Evolutionary conservation across 1,140 invertebrate species (phyloP).

Genomic region (Odontomachus brunneus): DNA sequence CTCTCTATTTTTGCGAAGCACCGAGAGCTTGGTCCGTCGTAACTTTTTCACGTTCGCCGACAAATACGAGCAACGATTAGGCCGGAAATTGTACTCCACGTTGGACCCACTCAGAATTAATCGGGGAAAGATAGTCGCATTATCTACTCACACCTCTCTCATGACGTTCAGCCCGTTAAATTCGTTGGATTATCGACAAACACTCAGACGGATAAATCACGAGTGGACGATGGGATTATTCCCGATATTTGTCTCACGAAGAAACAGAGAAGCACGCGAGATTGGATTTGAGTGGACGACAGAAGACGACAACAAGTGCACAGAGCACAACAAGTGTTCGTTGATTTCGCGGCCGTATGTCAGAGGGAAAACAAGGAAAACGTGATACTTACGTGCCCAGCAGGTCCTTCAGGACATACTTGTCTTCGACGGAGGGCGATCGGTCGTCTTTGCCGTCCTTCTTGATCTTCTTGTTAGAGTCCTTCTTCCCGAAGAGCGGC

Average conservation of each 20-base stretch:
- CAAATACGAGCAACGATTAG: constrained; percentile 25
- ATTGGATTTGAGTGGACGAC: no score
- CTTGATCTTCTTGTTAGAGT: constrained; percentile 92
- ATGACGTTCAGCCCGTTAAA: constrained; percentile 13
- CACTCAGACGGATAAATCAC: not conserved
- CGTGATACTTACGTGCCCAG: constrained; percentile 92
- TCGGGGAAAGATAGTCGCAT: not conserved
- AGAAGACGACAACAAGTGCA: no score
- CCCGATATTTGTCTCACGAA: no score
- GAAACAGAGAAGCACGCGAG: no score
- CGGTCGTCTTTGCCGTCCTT: constrained; percentile 93
- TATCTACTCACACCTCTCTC: not conserved
- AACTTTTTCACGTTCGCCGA: not conserved
- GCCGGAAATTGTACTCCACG: constrained; percentile 20
- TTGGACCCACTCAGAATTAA: constrained; percentile 16
- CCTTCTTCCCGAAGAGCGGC: constrained; percentile 96
- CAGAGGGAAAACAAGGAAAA: not conserved
- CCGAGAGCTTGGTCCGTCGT: not conserved
- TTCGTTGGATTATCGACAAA: not conserved
- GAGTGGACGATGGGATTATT: constrained; percentile 21
- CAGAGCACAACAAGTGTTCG: no score
- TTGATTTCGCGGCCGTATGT: constrained; percentile 10
- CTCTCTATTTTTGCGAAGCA: not conserved
- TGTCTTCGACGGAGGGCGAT: constrained; percentile 93
- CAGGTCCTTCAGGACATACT: constrained; percentile 95